Evolutionary conservation across 2,888 invertebrate genomes (phyloP), one percentile per base, ranked within the genome.

Genomic region (Hesperia comma): DNA sequence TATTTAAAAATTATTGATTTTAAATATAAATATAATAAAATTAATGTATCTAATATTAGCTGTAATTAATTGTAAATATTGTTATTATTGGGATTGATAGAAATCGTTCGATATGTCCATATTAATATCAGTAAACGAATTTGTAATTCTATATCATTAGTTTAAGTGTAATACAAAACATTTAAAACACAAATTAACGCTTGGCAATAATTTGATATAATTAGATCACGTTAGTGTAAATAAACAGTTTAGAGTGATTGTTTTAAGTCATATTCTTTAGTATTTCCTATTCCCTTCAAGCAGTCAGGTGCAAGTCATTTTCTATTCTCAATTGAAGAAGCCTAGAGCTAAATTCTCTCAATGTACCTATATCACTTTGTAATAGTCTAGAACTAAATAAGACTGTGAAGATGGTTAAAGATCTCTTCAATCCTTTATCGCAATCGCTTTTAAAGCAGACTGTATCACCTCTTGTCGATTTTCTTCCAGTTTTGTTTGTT

Each of bases 131-230:
- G 86, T 89, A 84, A 84, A 87, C 88, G 90, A 92, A 92, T 91
- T 90, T 92, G 85, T 86, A 87, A 87, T 79, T 84, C 77, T 81
- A 87, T 92, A 92, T 92, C 92, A 92, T 82, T 92, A 92, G 89
- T 71, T 53, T 91, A 89, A 86, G 86, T 76, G 74, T 80, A 78
- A 74, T 77, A 72, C 79, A 84, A 83, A 78, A 79, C 49, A 64
- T 53, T 58, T 51, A 81, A 79, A 78, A 84, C 78, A 81, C 79
- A 85, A 84, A 83, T 82, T 80, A 88, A 88, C 82, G 91, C 90
- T 90, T 91, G 90, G 92, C 92, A 92, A 89, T 91, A 89, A 92
- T 82, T 85, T 86, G 79, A 82, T 73, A 76, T 74, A 72, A 73
- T 70, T 73, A 77, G 73, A 73, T 73, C 76, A 75, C 70, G 68